Evolutionary conservation across 2,888 invertebrate species (phyloP), one percentile per base, ranked within the genome.

Genomic region (Muschampia plurimacula): DNA sequence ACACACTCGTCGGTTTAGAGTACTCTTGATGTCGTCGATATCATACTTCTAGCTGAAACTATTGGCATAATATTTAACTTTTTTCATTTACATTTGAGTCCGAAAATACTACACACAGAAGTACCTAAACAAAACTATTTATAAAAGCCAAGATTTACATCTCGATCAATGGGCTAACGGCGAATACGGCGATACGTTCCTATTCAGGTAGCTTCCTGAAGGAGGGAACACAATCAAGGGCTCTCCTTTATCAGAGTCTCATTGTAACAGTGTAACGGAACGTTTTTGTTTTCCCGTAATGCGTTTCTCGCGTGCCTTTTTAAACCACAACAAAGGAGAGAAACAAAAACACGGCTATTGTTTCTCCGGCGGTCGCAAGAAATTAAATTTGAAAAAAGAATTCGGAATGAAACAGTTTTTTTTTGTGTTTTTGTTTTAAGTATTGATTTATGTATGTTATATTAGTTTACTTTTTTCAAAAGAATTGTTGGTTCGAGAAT

Each of bases 291-390:
- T 66, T 66, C 64, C 71, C 63, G 74, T 76, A 76, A 76, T 76
- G 76, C 76, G 74, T 74, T 74, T 73, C 71, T 76, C 76, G 75
- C 76, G 76, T 74, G 68, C 68, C 73, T 73, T 73, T 72, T 73
- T 65, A 72, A 67, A 65, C 64, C 73, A 44, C 68, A 73, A 73
- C 73, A 73, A 73, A 73, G 64, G 65, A 64, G 65, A 28, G 68
- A 41, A 68, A 32, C 68, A 59, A 68, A 71, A 68, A 73, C 55
- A 63, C 39, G n/a, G 22, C 67, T 36, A 65, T 73, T 73, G 72
- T 72, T 72, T 67, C 67, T 67, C 52, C 52, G 60, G 57, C 28
- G 66, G 39, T 67, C 22, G 72, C 63, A 44, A 72, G 63, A 72
- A 67, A 63, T 72, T 72, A 63, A 63, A 72, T 72, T 72, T 67